Base-by-base conservation (phyloP, 2,797 vertebrate species). In the Eospalax fontanierii region DNA sequence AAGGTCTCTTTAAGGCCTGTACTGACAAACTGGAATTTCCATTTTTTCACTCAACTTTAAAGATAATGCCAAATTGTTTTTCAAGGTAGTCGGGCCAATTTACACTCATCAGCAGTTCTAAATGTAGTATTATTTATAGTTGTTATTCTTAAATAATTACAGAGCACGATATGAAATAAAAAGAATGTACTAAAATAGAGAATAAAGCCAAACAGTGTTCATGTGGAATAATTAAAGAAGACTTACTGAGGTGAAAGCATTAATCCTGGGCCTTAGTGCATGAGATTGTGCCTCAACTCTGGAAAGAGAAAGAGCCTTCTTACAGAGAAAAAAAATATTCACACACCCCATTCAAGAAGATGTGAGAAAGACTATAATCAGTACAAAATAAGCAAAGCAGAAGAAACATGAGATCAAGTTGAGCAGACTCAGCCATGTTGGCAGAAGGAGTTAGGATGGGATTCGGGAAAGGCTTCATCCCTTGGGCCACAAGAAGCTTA, bases 1-100 rank as follows among this genome's bases (percentile, higher is more conserved):
- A 6, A 79, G 66, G 19, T 74, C 84, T 90, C 71, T 46, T 5
- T 63, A 92, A 87, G 38, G 19, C 46, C 19, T 38, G 46, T 15
- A 78, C 7, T 28, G 54, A 61, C 86, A 93, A 24, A 54, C 30
- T 86, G 46, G 22, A 81, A 91, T 90, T 87, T 92, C 74, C 7
- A 87, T 70, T 14, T 50, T 95, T 61, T 88, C 57, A 35, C 28
- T 90, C 75, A 92, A 11, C 24, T 88, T 79, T 82, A 85, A 91
- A 74, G 50, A 78, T 24, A 79, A 71, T 70, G 4, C 24, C n/a
- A 81, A 66, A 50, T 82, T 95, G 14, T 88, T 86, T 90, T 78
- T 50, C 16, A 75, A 90, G 70, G 22, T 85, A 35, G 1, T 65
- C 76, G 10, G 89, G 73, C 21, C 33, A 78, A 33, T 74, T 93